Evolutionary conservation across 2,113 vertebrate genomes (phyloP), one percentile per base, ranked within the genome.

Genomic region (Macrotis lagotis): DNA sequence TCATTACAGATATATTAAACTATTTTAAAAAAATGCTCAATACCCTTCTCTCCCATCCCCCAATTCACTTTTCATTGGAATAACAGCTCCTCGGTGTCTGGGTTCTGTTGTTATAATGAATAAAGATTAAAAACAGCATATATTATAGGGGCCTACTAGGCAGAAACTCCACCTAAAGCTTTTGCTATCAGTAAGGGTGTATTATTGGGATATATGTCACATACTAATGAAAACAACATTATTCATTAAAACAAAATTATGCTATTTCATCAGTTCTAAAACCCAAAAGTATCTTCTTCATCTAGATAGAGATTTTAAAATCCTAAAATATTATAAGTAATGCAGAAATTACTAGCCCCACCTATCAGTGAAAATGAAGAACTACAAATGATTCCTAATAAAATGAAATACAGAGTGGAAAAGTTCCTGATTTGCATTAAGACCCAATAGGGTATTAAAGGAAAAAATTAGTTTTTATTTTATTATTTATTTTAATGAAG

Each of bases 311-410:
- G 94, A 96, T 97, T 98, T 98, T 97, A 97, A 96, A 94, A 97
- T 96, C 95, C 92, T 97, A 97, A 98, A 93, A 97, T 97, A 97
- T 97, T 97, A 91, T 97, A 98, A 98, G 97, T 95, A 96, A 97
- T 91, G 50, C 96, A 96, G 96, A 97, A 96, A 96, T 94, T 51
- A 89, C 93, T 96, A 97, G 96, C 96, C 55, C 97, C 96, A 96
- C 96, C 96, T 98, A 96, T 94, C 96, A 91, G 93, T 89, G 93
- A 95, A 96, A 51, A 94, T 90, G 96, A 92, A 94, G 96, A 95
- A 95, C 93, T 97, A n/a, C 96, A 97, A 95, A 95, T 91, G 93
- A 90, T 94, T 94, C 95, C 47, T 88, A 74, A 26, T 90, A n/a
- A 94, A 88, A 25, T 47, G 1, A 88, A 95, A 88, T 8, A 50